These are phyloP conservation scores for Phenganax stokvisi DNA, from an alignment of 92 coral and sea anemone species.

Conservation along the genomic window DNA sequence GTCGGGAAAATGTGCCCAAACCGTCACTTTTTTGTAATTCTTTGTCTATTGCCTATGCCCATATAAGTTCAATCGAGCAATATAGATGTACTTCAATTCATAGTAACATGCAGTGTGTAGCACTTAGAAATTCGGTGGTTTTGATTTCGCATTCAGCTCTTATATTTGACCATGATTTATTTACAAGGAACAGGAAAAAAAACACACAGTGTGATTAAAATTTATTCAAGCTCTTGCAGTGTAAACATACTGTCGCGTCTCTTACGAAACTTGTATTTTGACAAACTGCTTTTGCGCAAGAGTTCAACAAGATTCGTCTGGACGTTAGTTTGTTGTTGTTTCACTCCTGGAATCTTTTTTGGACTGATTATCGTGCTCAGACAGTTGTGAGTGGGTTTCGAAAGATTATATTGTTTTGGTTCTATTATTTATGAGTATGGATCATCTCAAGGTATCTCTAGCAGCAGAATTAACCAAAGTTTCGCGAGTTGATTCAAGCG, in stretches of 20 bases:
- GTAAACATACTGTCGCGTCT: conserved; percentile 20
- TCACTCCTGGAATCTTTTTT: background rate
- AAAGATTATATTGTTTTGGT: background rate
- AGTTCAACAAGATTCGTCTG: background rate
- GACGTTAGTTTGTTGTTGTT: background rate
- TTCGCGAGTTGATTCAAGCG: background rate
- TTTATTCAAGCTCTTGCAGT: conserved; percentile 4
- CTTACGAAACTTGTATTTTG: conserved; percentile 29
- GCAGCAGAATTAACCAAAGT: background rate
- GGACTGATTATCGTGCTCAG: background rate
- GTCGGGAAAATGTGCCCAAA: too few relatives aligned
- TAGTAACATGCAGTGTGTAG: background rate
- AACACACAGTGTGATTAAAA: conserved; percentile 14
- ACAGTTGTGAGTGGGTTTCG: background rate
- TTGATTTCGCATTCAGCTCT: conserved; percentile 11
- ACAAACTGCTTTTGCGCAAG: conserved; percentile 4
- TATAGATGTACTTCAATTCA: background rate
- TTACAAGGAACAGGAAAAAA: background rate
- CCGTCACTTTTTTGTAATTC: too few relatives aligned
- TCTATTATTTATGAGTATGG: background rate
- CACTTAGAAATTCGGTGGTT: background rate
- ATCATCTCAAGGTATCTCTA: background rate
- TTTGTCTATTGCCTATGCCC: too few relatives aligned
- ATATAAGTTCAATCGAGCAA: too few relatives aligned
- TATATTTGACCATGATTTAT: conserved; percentile 15